Evolutionary conservation across 2,797 vertebrate genomes (phyloP), one percentile per base, ranked within the genome.

Genomic region (Betta splendens): DNA sequence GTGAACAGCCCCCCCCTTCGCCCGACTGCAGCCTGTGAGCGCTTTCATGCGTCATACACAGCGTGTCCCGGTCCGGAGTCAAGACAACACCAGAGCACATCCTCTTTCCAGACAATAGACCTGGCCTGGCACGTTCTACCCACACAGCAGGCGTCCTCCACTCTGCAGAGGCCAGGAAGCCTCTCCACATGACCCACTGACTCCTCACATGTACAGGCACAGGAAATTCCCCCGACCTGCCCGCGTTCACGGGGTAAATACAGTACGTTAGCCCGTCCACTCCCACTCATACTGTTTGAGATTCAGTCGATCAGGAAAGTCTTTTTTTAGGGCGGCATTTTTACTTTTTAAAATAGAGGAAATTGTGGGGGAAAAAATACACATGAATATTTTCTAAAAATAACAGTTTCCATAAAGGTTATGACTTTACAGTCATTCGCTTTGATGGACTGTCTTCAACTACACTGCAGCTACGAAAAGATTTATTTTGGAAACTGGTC

Each of bases 11-110:
- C 91, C 93, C 89, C 93, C 92, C 92, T 66, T n/a, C n/a, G n/a
- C n/a, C n/a, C n/a, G 83, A 85, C 85, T 90, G 81, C 89, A 87
- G 86, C 69, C 85, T 91, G 86, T 86, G 85, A 87, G 89, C 90
- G 89, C 90, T 94, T 93, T 90, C 91, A 92, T 96, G 92, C 94
- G 93, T 96, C 94, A 96, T 90, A 86, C 88, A 50, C 89, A 87
- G 79, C 85, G 74, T 91, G 91, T 89, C 86, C 88, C 85, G 75
- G 80, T 90, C 90, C 75, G 72, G 89, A 91, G 90, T 87, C 72
- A 86, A 86, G 90, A 89, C 88, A 89, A 91, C 75, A 76, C 75
- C 79, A 75, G 59, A 82, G 91, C 87, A 95, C 91, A 94, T 94
- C 93, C 93, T 95, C 91, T 90, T 81, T 64, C 60, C 84, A 92